These are phyloP conservation scores for Notoglanidium macrostoma DNA, from an alignment of 2,797 vertebrate genomes.

Conservation along the genomic window DNA sequence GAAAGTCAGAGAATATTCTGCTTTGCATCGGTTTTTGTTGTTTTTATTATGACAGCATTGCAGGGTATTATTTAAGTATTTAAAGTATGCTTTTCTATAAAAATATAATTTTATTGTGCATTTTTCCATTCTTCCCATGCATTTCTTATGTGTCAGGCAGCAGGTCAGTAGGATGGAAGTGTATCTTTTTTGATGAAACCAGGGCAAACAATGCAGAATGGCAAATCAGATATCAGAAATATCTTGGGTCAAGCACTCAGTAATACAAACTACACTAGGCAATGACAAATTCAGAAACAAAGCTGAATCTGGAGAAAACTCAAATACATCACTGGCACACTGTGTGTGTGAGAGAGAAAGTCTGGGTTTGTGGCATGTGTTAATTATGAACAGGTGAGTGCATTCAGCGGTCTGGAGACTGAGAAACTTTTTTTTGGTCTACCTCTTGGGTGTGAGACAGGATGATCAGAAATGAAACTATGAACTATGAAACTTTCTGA, in stretches of 20 bases:
- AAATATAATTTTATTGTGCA: conserved; percentile 23
- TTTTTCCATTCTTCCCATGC: conserved; percentile 2
- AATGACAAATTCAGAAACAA: conserved; percentile 1
- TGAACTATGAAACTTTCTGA: background rate
- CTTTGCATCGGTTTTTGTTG: background rate
- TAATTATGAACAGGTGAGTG: conserved; percentile 1
- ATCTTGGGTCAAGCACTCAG: too few relatives aligned
- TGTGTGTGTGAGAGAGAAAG: background rate
- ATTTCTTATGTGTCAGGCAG: conserved; percentile 6
- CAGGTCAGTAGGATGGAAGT: too few relatives aligned
- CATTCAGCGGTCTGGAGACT: background rate
- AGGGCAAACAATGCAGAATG: background rate
- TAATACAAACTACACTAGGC: background rate
- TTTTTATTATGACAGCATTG: conserved; percentile 48
- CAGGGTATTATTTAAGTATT: background rate
- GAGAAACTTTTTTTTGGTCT: background rate
- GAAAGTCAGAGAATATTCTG: conserved; percentile 3
- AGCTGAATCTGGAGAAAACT: background rate
- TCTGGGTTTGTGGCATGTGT: background rate
- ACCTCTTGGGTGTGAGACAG: background rate
- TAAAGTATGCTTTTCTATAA: background rate
- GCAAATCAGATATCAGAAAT: background rate
- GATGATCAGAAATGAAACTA: background rate
- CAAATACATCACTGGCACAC: background rate
- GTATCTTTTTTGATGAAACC: background rate